Conservation (phyloP, 2,113 vertebrate species). For the Mastomys natalensis region DNA sequence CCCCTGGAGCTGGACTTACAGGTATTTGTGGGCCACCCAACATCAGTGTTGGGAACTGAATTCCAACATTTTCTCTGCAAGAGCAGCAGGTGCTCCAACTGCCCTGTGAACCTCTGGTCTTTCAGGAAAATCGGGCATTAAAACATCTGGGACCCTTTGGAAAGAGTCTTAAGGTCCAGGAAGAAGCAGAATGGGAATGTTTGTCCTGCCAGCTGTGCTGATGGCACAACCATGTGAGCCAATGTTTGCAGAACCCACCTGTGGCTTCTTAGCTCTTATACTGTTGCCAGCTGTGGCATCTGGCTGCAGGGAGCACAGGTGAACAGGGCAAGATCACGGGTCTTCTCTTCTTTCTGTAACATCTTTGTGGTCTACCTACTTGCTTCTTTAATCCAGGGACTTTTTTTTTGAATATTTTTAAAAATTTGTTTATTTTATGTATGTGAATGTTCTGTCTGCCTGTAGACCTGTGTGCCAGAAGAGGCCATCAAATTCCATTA, state of each 20-base stretch:
- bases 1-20: not conserved
- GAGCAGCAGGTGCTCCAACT: not conserved
- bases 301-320: not conserved
- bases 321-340: not conserved
- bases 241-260: not conserved
- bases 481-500: no score
- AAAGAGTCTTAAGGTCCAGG: not conserved
- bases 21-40: not conserved
- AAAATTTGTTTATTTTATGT: no score
- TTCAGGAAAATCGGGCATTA: slow-evolving; percentile 10
- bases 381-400: not conserved
- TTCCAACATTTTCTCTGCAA: not conserved
- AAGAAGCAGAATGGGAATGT: not conserved
- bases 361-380: not conserved
- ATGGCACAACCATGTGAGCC: not conserved
- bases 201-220: not conserved
- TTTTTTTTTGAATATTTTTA: not conserved
- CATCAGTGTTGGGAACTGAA: not conserved
- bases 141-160: not conserved
- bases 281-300: not conserved
- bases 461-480: no score
- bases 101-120: not conserved
- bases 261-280: not conserved
- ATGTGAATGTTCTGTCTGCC: no score
- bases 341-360: not conserved